Evolutionary conservation across 1,140 invertebrate species (phyloP).

Genomic region (Branchinecta lindahli): DNA sequence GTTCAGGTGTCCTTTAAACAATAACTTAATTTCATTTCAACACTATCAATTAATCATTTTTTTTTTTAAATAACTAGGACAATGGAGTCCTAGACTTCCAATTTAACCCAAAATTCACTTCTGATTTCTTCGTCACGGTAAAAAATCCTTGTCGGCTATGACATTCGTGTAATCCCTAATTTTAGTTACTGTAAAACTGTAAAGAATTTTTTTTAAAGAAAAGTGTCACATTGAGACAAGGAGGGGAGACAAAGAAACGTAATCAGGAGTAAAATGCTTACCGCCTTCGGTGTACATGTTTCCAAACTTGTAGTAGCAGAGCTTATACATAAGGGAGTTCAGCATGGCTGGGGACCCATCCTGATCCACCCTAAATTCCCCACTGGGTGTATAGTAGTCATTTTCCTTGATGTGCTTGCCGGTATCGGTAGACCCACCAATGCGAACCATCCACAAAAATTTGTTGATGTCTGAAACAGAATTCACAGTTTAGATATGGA

Average conservation of each 20-base stretch:
- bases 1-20: too few species aligned
- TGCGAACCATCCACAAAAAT: conserved; percentile 98
- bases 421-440: conserved; percentile 86
- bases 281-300: conserved; percentile 88
- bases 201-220: too few species aligned
- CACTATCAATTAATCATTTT: too few species aligned
- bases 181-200: too few species aligned
- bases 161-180: too few species aligned
- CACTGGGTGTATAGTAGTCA: conserved; percentile 86
- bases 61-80: too few species aligned
- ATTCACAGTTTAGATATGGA: conserved; percentile 17
- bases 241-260: background rate
- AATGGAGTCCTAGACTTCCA: too few species aligned
- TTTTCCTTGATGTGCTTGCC: conserved; percentile 87
- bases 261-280: conserved; percentile 29
- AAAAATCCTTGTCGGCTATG: too few species aligned
- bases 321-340: conserved; percentile 91
- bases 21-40: too few species aligned
- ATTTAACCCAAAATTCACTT: too few species aligned
- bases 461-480: conserved; percentile 73
- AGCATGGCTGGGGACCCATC: conserved; percentile 70
- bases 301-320: conserved; percentile 89
- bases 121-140: too few species aligned
- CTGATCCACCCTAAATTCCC: conserved; percentile 84
- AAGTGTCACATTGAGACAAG: too few species aligned